Percentiles rank a stretch among this genome's conserved stretches.
Conservation (phyloP, 1,140 invertebrate genomes). For the Belonocnema kinseyi region DNA sequence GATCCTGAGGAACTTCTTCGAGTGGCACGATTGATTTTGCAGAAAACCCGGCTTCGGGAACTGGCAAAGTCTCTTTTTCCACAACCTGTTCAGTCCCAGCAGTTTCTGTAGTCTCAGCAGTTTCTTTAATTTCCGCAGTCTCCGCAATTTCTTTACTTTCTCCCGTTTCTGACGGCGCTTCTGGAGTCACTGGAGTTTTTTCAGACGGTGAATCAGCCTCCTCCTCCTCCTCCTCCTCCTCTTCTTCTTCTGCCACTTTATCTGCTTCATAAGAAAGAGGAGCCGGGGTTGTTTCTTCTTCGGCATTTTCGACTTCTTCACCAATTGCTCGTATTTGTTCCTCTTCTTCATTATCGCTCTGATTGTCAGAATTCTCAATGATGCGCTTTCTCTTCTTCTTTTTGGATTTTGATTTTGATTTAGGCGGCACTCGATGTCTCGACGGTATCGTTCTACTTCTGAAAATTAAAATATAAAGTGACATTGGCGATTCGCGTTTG, state of each 20-base stretch:
- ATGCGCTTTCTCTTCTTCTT: slow-evolving; percentile 76
- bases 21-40: background rate
- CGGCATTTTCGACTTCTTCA: slow-evolving; percentile 36
- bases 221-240: slow-evolving; percentile 38
- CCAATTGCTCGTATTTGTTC: slow-evolving; percentile 50
- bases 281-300: slow-evolving; percentile 37
- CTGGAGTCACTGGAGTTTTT: slow-evolving; percentile 17
- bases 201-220: slow-evolving; percentile 25
- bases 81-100: slow-evolving; percentile 71
- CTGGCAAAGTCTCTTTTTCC: slow-evolving; percentile 67
- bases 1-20: slow-evolving; percentile 6
- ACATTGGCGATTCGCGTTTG: no score
- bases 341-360: slow-evolving; percentile 70
- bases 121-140: slow-evolving; percentile 68
- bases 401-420: slow-evolving; percentile 69
- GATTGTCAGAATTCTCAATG: slow-evolving; percentile 73
- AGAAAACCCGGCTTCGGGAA: slow-evolving; percentile 1
- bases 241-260: slow-evolving; percentile 36
- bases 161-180: background rate
- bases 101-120: slow-evolving; percentile 68
- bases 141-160: slow-evolving; percentile 54
- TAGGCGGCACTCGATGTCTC: slow-evolving; percentile 59
- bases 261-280: slow-evolving; percentile 34
- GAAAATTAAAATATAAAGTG: slow-evolving; percentile 38
- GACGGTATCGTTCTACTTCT: slow-evolving; percentile 65